A percentile compares a stretch with the other conserved stretches of the same genome.
Evolutionary conservation across 2,888 invertebrate genomes (phyloP).

Genomic region (Macrophya annulata): DNA sequence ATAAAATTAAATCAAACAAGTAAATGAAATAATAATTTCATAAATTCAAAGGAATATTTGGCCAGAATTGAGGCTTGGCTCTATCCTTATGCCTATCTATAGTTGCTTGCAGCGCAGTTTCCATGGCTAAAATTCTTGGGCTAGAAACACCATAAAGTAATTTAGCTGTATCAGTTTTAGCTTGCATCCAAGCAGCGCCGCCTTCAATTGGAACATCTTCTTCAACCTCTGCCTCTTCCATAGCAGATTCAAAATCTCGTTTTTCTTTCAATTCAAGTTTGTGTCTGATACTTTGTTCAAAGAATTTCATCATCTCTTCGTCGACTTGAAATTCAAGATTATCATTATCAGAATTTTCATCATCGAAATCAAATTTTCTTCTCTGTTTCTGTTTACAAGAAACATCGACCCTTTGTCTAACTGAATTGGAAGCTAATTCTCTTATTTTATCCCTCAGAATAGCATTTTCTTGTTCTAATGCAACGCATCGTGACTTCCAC

Average conservation of each 20-base stretch:
- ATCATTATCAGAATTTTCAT: constrained; percentile 70
- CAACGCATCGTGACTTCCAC: constrained; percentile 76
- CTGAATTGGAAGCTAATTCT: constrained; percentile 57
- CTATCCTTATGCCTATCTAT: constrained; percentile 84
- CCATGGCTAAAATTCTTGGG: constrained; percentile 87
- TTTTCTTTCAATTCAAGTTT: constrained; percentile 77
- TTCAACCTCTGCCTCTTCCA: constrained; percentile 56
- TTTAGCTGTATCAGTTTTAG: constrained; percentile 78
- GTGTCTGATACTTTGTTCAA: constrained; percentile 83
- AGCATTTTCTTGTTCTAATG: constrained; percentile 74
- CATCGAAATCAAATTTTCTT: constrained; percentile 57
- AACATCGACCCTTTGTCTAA: background rate
- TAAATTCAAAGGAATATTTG: constrained; percentile 85
- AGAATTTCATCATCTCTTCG: constrained; percentile 84
- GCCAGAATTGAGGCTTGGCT: constrained; percentile 86
- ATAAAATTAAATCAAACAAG: background rate
- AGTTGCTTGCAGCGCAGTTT: constrained; percentile 86
- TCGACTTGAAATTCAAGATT: constrained; percentile 82
- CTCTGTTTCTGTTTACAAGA: background rate
- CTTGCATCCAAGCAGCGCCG: constrained; percentile 71
- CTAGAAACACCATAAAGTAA: constrained; percentile 85
- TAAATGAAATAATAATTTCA: constrained; percentile 60
- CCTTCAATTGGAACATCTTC: constrained; percentile 61
- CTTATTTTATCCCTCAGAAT: constrained; percentile 67
- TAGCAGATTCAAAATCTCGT: constrained; percentile 64